Evolutionary conservation across 2,888 invertebrate genomes (phyloP), one percentile per base, ranked within the genome.

Genomic region (Argynnis bischoffii): DNA sequence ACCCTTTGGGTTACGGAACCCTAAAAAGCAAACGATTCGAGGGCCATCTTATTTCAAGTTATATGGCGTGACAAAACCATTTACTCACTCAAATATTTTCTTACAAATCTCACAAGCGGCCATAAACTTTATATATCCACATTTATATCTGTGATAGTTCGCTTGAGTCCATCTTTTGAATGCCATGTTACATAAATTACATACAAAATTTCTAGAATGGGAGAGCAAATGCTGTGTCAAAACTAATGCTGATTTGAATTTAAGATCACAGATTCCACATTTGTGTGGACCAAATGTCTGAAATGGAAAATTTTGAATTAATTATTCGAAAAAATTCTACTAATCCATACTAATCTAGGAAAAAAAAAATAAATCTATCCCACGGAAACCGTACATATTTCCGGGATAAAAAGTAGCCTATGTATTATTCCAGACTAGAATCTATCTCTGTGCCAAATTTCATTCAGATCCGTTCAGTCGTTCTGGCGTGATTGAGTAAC

Each of bases 201-300:
- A 76, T 0, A 35, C 55, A 57, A 76, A 76, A 21, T 69, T 59
- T 1, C 75, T 63, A 41, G 67, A 55, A 51, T 76, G 75, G 2
- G 72, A 64, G 21, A 75, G 50, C n/a, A 55, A 48, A 31, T 75
- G 74, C 15, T 74, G 75, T 0, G 69, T 70, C 0, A 74, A 53
- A 1, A 76, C 75, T 0, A 73, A 53, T 0, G 66, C 50, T 0
- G 73, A 69, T 18, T 73, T 76, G 57, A 75, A 75, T 16, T 70
- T 66, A 4, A 76, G 55, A 6, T 53, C 55, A 53, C 76, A 76
- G 6, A 74, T 60, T 6, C 41, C 41, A 51, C 76, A 76, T 6
- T 53, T 47, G n/a, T 74, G 66, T 0, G 63, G 66, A 4, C 74
- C 73, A 18, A 72, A 66, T 21, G 65, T 66, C 74, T 75, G 61